Conservation (phyloP, 2,888 invertebrate species). For the Amiota minor region DNA sequence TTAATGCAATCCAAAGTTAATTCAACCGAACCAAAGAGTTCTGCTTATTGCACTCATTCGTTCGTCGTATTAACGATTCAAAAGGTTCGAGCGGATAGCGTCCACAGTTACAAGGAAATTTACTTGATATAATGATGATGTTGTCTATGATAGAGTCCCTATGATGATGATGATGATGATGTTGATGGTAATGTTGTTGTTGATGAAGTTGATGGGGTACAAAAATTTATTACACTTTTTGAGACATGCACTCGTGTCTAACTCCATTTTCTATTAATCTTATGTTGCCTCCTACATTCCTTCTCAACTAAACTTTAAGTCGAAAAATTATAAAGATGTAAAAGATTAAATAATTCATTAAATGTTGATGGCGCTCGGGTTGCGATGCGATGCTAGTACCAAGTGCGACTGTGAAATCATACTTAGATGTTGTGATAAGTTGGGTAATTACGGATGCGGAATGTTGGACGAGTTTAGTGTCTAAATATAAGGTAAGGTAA, state of each 20-base stretch:
- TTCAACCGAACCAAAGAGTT: too few species aligned
- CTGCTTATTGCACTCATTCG: too few species aligned
- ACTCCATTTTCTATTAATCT: background rate
- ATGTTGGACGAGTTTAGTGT: constrained; percentile 37
- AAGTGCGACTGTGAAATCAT: constrained; percentile 41
- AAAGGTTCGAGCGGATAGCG: too few species aligned
- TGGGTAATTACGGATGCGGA: constrained; percentile 61
- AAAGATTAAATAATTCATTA: constrained; percentile 65
- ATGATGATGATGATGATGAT: background rate
- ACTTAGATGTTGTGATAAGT: constrained; percentile 66
- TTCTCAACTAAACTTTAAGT: too few species aligned
- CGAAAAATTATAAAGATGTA: constrained; percentile 51
- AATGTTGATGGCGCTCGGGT: constrained; percentile 49
- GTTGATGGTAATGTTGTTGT: background rate
- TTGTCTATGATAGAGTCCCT: background rate
- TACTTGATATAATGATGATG: background rate
- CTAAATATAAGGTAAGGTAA: background rate
- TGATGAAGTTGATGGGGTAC: background rate
- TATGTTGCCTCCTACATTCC: too few species aligned
- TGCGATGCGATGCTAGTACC: background rate
- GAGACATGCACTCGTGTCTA: background rate
- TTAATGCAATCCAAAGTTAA: constrained; percentile 11
- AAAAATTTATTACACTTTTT: constrained; percentile 12
- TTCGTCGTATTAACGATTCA: too few species aligned
- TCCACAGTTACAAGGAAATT: too few species aligned